phyloP scores from a whole-genome alignment of 2,888 invertebrate species.

The Julus scandinavius region DNA sequence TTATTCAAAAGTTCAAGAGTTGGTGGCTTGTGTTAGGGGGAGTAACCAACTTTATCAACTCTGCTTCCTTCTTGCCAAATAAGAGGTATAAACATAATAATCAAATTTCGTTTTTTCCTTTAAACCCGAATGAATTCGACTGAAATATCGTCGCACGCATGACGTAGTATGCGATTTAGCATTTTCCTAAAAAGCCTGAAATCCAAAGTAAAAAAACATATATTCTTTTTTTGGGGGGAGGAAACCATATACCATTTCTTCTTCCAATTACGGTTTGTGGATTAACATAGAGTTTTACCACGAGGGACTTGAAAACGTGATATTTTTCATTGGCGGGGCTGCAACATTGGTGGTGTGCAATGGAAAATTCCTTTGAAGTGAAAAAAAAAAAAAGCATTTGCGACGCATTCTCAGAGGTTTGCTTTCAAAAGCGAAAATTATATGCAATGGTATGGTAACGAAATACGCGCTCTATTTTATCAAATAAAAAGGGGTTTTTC shows the following conservation, averaged over 20 bases:
- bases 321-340: background rate
- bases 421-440: conserved; percentile 31
- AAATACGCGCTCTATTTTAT: conserved; percentile 38
- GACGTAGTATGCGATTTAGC: background rate
- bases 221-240: background rate
- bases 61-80: background rate
- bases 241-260: background rate
- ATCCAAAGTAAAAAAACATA: background rate
- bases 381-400: background rate
- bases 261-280: background rate
- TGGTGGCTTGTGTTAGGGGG: background rate
- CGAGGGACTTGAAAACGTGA: background rate
- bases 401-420: conserved; percentile 3
- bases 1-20: background rate
- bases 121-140: background rate
- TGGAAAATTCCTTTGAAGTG: conserved; percentile 5
- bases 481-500: background rate
- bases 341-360: background rate
- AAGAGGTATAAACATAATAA: background rate
- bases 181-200: background rate
- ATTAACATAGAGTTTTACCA: conserved; percentile 24
- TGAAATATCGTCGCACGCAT: background rate
- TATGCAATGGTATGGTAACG: conserved; percentile 38
- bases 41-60: background rate
- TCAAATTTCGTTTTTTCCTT: conserved; percentile 21